phyloP scores from a whole-genome alignment of 2,113 vertebrate species.

The Ancistrus triradiatus region DNA sequence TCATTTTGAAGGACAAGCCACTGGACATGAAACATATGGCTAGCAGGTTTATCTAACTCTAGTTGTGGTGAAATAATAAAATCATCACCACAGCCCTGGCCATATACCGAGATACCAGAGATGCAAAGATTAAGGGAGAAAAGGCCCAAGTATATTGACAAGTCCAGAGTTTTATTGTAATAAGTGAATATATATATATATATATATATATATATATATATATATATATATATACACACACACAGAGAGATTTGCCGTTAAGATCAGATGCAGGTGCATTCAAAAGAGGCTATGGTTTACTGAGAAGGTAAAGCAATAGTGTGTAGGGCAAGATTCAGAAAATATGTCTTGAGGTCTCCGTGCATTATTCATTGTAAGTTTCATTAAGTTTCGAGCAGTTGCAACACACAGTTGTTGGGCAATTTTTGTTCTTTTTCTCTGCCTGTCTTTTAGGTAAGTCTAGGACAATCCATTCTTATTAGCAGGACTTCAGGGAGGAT shows the following conservation, averaged over 20 bases:
- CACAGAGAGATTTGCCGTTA: too few species aligned
- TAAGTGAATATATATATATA: too few species aligned
- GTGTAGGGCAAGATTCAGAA: too few species aligned
- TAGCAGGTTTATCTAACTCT: conserved; percentile 49
- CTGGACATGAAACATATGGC: conserved; percentile 45
- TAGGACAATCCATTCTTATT: conserved; percentile 30
- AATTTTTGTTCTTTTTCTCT: conserved; percentile 11
- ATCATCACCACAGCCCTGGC: conserved; percentile 41
- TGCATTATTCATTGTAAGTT: conserved; percentile 22
- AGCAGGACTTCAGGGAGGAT: conserved; percentile 15
- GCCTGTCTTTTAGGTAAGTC: background rate
- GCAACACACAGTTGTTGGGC: conserved; percentile 22
- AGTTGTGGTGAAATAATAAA: conserved; percentile 47
- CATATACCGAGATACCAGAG: conserved; percentile 21
- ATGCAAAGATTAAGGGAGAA: background rate
- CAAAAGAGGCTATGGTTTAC: too few species aligned
- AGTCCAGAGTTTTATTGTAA: too few species aligned
- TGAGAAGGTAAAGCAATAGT: too few species aligned
- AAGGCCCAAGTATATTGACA: background rate
- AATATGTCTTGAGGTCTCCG: too few species aligned
- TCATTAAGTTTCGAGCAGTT: conserved; percentile 17
- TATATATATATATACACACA: too few species aligned
- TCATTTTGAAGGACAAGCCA: conserved; percentile 41
- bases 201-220: too few species aligned
- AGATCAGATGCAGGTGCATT: too few species aligned